Base-by-base conservation (phyloP, 2,888 invertebrate genomes). In the Mallateleia sp. region DNA sequence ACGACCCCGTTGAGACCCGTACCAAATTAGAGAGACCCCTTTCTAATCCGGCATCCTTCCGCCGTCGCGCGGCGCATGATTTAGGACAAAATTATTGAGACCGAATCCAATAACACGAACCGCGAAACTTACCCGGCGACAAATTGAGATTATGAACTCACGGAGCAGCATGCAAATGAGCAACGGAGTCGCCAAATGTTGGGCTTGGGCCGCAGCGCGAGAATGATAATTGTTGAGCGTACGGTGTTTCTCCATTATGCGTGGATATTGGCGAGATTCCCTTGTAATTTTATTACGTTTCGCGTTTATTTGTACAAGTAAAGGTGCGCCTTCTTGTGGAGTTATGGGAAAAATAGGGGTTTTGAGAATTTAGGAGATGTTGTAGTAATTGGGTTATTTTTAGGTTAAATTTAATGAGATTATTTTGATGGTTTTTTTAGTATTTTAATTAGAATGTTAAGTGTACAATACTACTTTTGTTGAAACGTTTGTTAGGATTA, bases 71-170 rank as follows among this genome's bases (percentile, higher is more conserved):
- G 22, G 84, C 87, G 89, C 89, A 94, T 94, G 94, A 94, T 94
- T 95, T 94, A 94, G 91, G 91, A 91, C 90, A 90, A 91, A 94
- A 94, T 95, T 94, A 94, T 94, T 94, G 93, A 92, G 90, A 93
- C 91, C 90, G 91, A 93, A 94, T 94, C 93, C 93, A 94, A 94
- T 94, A 94, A 94, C 92, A 90, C 90, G 91, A 87, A 92, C 92
- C 94, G 94, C 92, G 94, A 74, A 84, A 94, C 94, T 92, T 90
- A 91, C 90, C 90, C 91, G 90, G 90, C 92, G 90, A 91, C 92
- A 93, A 94, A 94, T 94, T 93, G 92, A 93, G 93, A 94, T 92
- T 92, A 92, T 91, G 91, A 87, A 66, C 78, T 72, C 60, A 42
- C 78, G 66, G 4, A 75, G 62, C 62, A 22, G 56, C n/a, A 85